Evolutionary conservation across 2,797 vertebrate species (phyloP).

Genomic region (Spinibarbus caldwelli): DNA sequence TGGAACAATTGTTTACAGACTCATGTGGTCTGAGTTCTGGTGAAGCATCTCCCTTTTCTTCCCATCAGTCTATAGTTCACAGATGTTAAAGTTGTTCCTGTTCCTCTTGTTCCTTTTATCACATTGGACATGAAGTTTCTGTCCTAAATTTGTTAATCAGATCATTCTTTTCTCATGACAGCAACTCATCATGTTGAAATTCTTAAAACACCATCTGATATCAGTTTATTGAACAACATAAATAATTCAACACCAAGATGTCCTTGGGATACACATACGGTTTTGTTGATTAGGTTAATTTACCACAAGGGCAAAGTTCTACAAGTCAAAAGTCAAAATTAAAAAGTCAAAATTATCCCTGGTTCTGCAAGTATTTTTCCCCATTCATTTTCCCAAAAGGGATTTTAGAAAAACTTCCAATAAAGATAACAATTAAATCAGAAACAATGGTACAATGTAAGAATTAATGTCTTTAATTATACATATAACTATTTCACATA

Average conservation of each 20-base stretch:
- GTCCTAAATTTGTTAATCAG: not conserved
- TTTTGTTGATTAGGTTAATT: not conserved
- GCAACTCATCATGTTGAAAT: not conserved
- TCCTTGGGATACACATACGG: not conserved
- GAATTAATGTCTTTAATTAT: not conserved
- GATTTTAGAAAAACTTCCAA: not conserved
- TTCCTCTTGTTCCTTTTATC: not conserved
- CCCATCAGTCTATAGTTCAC: too few species aligned
- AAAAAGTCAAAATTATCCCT: not conserved
- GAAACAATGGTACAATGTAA: not conserved
- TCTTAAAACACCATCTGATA: not conserved
- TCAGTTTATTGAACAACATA: not conserved
- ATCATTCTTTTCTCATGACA: not conserved
- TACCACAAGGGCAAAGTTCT: slow-evolving; percentile 6
- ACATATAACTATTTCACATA: not conserved
- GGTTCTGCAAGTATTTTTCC: not conserved
- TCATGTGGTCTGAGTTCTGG: too few species aligned
- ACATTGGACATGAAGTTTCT: not conserved
- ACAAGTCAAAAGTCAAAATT: not conserved
- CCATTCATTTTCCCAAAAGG: not conserved
- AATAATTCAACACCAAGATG: not conserved
- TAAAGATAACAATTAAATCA: not conserved
- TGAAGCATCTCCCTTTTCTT: too few species aligned
- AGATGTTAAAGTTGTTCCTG: too few species aligned
- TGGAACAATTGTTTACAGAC: too few species aligned